Conservation (phyloP, 1,140 invertebrate genomes). For the Drosophila sproati region DNA sequence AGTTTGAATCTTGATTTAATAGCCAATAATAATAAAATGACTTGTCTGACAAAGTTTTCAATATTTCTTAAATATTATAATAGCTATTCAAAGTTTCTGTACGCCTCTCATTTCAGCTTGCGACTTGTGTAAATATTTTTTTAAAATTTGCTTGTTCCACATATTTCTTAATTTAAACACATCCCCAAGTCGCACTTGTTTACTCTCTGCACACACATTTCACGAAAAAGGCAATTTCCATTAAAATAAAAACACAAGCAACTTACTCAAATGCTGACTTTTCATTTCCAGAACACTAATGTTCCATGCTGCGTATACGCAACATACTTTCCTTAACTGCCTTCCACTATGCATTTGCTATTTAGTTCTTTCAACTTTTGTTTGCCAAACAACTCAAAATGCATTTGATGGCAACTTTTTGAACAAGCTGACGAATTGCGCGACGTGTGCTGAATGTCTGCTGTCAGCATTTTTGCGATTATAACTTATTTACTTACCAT, state of each 20-base stretch:
- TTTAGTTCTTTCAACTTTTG: constrained; percentile 24
- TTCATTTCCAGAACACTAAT: neutral
- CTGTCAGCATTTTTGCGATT: no score
- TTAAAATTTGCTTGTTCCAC: no score
- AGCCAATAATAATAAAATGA: no score
- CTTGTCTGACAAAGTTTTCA: no score
- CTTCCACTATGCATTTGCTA: neutral
- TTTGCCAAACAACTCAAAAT: constrained; percentile 42
- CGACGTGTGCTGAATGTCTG: constrained; percentile 3
- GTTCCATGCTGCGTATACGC: constrained; percentile 32
- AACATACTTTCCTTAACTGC: constrained; percentile 20
- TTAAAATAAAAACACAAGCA: constrained; percentile 9
- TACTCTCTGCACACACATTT: constrained; percentile 6
- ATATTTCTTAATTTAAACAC: no score
- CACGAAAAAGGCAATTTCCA: neutral
- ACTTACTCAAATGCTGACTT: constrained; percentile 17
- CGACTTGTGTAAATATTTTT: no score
- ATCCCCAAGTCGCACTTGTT: neutral
- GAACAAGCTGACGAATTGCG: constrained; percentile 33
- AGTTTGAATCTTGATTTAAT: no score
- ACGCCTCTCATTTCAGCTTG: no score
- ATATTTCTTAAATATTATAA: no score
- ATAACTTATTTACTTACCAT: constrained; percentile 89
- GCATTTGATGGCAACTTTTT: constrained; percentile 36
- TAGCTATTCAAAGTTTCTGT: no score